Evolutionary conservation across 2,797 vertebrate genomes (phyloP), one percentile per base, ranked within the genome.

Genomic region (Manis crassicaudata): DNA sequence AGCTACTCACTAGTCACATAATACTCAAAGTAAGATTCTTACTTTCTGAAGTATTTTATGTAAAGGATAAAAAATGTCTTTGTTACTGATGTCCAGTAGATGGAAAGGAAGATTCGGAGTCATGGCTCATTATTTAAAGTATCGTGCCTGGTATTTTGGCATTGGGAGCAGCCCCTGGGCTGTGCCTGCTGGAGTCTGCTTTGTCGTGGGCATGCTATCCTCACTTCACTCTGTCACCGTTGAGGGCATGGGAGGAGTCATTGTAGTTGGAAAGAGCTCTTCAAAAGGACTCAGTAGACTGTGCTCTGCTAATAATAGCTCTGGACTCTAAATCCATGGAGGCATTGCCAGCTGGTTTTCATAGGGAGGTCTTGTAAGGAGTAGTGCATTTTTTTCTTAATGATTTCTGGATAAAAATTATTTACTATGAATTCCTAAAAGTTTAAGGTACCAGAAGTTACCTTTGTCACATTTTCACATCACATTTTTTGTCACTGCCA

Each of bases 161-260:
- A 27, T 14, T 21, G 14, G 25, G 16, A 2, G 27, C 67, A 5
- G 7, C 18, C 32, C 83, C 25, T 4, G 0, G 65, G 40, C 77
- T 18, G 0, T 29, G 2, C 54, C 72, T 80, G 40, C 18, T 72
- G 14, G 21, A 3, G 25, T 14, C 29, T 58, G 37, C 79, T 37
- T 68, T 68, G 56, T 40, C 0, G 0, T 3, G 17, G 46, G 58
- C 12, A 0, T 2, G 0, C 6, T 46, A 77, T 29, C 37, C 0
- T 52, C 27, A 7, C 23, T 87, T 35, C 35, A 9, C 29, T 37
- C 63, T 35, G 35, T 60, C 37, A 43, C n/a, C 17, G 32, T 9
- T 6, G 13, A 56, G 62, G 32, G 52, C 8, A 3, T 2, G 5
- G 32, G 14, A 54, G 23, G 82, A 21, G 40, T 12, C 23, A 23